These are phyloP conservation scores for Hephaestus fuliginosus DNA, from an alignment of 2,797 vertebrate genomes.

Conservation along the genomic window DNA sequence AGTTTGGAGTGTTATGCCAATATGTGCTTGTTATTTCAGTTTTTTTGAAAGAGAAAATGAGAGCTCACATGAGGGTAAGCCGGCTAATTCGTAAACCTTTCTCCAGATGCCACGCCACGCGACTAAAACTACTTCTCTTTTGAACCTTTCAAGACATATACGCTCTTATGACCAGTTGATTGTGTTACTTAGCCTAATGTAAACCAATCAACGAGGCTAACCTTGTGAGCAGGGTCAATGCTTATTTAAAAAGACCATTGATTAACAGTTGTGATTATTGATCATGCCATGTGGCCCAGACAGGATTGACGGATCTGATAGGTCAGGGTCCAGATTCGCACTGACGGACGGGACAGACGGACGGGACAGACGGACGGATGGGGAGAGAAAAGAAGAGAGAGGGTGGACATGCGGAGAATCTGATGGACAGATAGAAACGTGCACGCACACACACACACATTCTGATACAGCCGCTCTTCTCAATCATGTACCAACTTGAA, in stretches of 20 bases:
- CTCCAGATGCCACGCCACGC: background rate
- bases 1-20: background rate
- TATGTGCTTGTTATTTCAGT: background rate
- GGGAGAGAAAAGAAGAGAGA: background rate
- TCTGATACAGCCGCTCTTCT: conserved; percentile 36
- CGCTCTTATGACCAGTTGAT: conserved; percentile 63
- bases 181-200: conserved; percentile 81
- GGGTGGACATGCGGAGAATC: background rate
- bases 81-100: too few species aligned
- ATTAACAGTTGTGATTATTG: conserved; percentile 91
- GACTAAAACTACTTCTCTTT: conserved; percentile 13
- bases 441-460: background rate
- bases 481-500: conserved; percentile 59
- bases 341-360: conserved; percentile 31
- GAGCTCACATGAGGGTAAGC: background rate
- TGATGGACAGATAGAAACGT: conserved; percentile 12
- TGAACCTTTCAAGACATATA: conserved; percentile 37
- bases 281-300: conserved; percentile 81
- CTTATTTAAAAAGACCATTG: conserved; percentile 89
- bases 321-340: conserved; percentile 57
- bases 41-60: background rate
- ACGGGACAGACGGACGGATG: background rate
- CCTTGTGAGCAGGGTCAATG: conserved; percentile 84
- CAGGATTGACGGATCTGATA: conserved; percentile 81
- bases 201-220: conserved; percentile 83